These are phyloP conservation scores for Thumatha senex DNA, from an alignment of 2,888 invertebrate species.

Conservation along the genomic window DNA sequence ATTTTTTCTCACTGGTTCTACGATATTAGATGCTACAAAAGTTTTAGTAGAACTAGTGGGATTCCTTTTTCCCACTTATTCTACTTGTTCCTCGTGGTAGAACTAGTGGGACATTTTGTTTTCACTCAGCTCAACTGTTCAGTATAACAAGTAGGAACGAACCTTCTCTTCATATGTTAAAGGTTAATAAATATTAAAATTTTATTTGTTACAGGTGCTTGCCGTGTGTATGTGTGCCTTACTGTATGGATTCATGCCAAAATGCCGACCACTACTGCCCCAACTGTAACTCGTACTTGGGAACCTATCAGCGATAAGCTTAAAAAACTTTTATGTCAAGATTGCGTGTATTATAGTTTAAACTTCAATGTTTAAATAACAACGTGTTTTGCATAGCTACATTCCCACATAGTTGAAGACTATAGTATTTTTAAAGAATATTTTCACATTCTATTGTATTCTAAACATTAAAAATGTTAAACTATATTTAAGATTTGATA, in stretches of 20 bases:
- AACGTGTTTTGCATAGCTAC: not conserved
- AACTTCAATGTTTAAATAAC: not conserved
- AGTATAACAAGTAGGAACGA: too few species aligned
- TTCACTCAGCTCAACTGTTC: too few species aligned
- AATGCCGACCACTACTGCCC: constrained; percentile 83
- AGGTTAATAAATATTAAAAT: not conserved
- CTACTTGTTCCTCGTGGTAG: too few species aligned
- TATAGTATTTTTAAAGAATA: not conserved
- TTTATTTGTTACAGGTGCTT: constrained; percentile 64
- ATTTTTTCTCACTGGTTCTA: too few species aligned
- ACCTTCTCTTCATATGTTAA: too few species aligned
- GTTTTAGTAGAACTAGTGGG: too few species aligned
- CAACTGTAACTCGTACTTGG: constrained; percentile 79
- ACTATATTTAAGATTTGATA: constrained; percentile 1
- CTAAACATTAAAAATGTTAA: not conserved
- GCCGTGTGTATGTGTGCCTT: constrained; percentile 82
- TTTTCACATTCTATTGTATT: not conserved
- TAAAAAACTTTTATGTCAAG: not conserved
- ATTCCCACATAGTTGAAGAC: constrained; percentile 5
- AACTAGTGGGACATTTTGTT: too few species aligned
- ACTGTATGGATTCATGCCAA: constrained; percentile 80
- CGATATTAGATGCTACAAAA: too few species aligned
- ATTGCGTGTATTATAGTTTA: constrained; percentile 2
- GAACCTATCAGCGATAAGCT: constrained; percentile 58
- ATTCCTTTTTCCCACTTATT: too few species aligned